Evolutionary conservation across 2,888 invertebrate genomes (phyloP), one percentile per base, ranked within the genome.

Genomic region (Protonemura montana): DNA sequence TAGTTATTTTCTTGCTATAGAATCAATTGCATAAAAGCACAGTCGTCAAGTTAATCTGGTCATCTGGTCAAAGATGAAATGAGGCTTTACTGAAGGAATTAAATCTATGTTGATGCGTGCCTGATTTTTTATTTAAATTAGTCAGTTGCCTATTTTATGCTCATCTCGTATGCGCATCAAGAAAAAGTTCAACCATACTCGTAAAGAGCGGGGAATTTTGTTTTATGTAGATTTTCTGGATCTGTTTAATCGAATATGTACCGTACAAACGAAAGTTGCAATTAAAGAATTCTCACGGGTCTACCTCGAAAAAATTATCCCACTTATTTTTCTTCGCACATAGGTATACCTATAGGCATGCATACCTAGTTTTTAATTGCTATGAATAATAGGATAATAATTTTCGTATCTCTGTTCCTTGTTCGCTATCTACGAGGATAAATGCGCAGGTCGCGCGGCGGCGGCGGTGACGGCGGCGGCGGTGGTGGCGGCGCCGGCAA

Each of bases 351-450:
- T 59, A 59, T 59, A 13, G 59, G 21, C 6, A 59, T 59, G 21
- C 59, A 59, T 59, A 59, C 59, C 59, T 21, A 59, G 16, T 59
- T 59, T 59, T 59, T 59, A 59, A 59, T 59, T 59, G 59, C 59
- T 59, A 59, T 59, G 59, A 59, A 59, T 59, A 59, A 59, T 59
- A 59, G 59, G 16, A 59, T 59, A 59, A 59, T 59, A 59, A 59
- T 59, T 59, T 59, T 59, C 59, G 59, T 10, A 59, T 59, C 59
- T 21, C 59, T 59, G 59, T 59, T 59, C 59, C 59, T 59, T 21
- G 1, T 21, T 59, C 16, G 59, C 59, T 10, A 21, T 59, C 59
- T 10, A 13, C 59, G 1, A 21, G 16, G 59, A 10, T 10, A 59
- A 2, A 59, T 21, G 21, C 21, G 59, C 59, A 21, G 16, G 21